These are phyloP conservation scores for Perizoma flavofasciatum DNA, from an alignment of 2,888 invertebrate genomes.

Conservation along the genomic window DNA sequence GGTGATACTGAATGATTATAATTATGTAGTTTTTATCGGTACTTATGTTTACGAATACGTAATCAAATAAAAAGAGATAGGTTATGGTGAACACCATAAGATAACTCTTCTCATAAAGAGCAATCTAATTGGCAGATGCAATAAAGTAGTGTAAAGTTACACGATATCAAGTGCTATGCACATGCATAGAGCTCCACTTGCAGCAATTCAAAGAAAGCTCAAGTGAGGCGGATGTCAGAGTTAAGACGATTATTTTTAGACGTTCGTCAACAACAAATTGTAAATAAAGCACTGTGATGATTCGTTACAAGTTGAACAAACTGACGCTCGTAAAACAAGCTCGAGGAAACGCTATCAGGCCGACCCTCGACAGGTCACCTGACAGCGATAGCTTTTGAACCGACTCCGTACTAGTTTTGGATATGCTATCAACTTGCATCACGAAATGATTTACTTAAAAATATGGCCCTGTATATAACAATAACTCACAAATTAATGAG, in stretches of 20 bases:
- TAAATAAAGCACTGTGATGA: conserved; percentile 67
- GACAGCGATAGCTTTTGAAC: conserved; percentile 66
- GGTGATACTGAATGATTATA: too few species aligned
- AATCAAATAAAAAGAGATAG: too few species aligned
- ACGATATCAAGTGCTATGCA: too few species aligned
- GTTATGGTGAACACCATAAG: too few species aligned
- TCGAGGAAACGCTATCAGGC: conserved; percentile 60
- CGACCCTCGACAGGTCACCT: conserved; percentile 50
- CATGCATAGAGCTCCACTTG: conserved; percentile 41
- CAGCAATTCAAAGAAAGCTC: conserved; percentile 54
- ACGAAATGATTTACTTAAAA: conserved; percentile 51
- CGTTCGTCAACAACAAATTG: conserved; percentile 54
- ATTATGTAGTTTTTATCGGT: too few species aligned
- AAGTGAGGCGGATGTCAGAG: conserved; percentile 54
- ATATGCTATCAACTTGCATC: conserved; percentile 79
- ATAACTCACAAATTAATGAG: conserved; percentile 14
- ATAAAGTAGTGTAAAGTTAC: too few species aligned
- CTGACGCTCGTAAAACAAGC: conserved; percentile 64
- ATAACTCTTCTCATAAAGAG: too few species aligned
- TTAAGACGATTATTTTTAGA: conserved; percentile 59
- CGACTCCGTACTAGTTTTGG: conserved; percentile 72
- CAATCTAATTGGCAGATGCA: too few species aligned
- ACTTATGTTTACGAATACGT: too few species aligned
- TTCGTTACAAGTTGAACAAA: conserved; percentile 74
- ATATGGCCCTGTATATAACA: conserved; percentile 24